These are phyloP conservation scores for Molorchus minor DNA, from an alignment of 2,888 invertebrate species.

Conservation along the genomic window DNA sequence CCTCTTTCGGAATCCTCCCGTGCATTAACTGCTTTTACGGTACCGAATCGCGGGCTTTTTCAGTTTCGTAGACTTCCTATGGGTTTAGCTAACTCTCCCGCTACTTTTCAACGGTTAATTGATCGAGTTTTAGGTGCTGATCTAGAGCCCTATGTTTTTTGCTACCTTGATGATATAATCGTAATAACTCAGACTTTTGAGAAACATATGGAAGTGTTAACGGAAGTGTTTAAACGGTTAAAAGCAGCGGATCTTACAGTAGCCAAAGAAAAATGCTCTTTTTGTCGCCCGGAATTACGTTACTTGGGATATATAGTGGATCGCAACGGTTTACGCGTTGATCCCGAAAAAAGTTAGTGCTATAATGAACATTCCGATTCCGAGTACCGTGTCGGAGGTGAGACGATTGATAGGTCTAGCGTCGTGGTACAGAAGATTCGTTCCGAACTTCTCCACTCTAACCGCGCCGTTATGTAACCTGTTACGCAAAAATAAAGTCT, in stretches of 20 bases:
- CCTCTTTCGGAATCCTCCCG: not conserved
- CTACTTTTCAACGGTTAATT: slow-evolving; percentile 46
- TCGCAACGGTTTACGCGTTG: slow-evolving; percentile 41
- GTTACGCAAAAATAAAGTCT: not conserved
- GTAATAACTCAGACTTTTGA: slow-evolving; percentile 16
- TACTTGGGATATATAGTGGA: slow-evolving; percentile 54
- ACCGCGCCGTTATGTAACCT: not conserved
- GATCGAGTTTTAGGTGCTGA: not conserved
- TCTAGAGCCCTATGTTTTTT: not conserved
- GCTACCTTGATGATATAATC: not conserved
- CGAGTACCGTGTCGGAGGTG: slow-evolving; percentile 14
- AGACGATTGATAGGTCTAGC: slow-evolving; percentile 21
- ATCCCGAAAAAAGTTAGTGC: slow-evolving; percentile 41
- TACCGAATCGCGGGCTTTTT: slow-evolving; percentile 46
- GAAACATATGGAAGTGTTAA: slow-evolving; percentile 32
- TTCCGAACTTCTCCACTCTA: not conserved
- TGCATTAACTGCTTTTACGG: slow-evolving; percentile 21
- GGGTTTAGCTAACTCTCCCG: slow-evolving; percentile 47
- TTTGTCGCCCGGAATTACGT: slow-evolving; percentile 42
- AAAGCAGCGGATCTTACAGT: slow-evolving; percentile 39
- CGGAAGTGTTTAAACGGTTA: slow-evolving; percentile 31
- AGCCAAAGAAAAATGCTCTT: slow-evolving; percentile 46
- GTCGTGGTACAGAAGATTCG: not conserved
- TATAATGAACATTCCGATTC: slow-evolving; percentile 31
- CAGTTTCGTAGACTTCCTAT: slow-evolving; percentile 52